phyloP scores from a whole-genome alignment of 2,797 vertebrate species.

The Ambastaia sidthimunki region DNA sequence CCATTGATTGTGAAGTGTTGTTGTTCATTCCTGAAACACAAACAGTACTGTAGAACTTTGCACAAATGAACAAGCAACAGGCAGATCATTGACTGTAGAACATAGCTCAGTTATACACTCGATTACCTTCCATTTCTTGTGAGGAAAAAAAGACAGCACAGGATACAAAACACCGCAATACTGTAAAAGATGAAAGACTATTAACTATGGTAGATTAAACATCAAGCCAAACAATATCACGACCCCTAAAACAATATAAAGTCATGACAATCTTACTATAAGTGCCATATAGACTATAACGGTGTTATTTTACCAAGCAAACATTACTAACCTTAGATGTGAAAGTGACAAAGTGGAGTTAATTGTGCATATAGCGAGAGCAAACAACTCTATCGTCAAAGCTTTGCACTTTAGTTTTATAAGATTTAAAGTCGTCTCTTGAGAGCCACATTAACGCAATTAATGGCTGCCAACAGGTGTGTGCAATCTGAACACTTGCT shows the following conservation, averaged over 20 bases:
- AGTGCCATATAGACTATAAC: not conserved
- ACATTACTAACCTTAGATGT: constrained; percentile 47
- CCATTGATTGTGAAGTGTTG: constrained; percentile 63
- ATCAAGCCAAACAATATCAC: not conserved
- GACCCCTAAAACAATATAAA: not conserved
- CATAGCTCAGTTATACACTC: too few relatives aligned
- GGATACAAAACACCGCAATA: constrained; percentile 63
- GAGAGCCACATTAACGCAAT: constrained; percentile 8
- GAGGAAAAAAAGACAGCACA: constrained; percentile 57
- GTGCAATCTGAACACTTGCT: not conserved
- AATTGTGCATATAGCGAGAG: constrained; percentile 59
- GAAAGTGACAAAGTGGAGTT: constrained; percentile 53
- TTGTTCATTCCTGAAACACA: constrained; percentile 52
- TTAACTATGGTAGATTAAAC: not conserved
- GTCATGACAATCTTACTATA: not conserved
- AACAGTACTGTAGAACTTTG: not conserved
- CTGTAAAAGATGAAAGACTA: constrained; percentile 33
- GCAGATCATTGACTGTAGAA: not conserved
- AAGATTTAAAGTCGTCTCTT: not conserved
- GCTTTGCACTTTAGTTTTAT: constrained; percentile 26
- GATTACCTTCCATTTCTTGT: constrained; percentile 66
- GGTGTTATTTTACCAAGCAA: not conserved
- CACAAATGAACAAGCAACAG: not conserved
- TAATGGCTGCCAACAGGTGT: constrained; percentile 21
- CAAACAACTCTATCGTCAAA: constrained; percentile 29